Base-by-base conservation (phyloP, 2,888 invertebrate genomes). In the Habroteleia sp. region DNA sequence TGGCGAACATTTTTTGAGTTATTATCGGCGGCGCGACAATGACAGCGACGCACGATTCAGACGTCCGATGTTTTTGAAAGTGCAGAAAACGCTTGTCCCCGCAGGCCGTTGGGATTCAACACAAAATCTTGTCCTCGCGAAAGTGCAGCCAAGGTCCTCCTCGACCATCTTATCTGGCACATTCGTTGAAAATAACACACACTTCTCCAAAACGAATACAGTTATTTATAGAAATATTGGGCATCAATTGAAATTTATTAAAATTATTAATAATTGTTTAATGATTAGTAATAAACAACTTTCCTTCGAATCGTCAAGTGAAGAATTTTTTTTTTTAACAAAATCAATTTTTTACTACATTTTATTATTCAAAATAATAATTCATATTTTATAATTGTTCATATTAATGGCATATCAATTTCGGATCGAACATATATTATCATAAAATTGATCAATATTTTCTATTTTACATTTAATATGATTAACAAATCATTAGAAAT, bases 71-170 rank as follows among this genome's bases (percentile, higher is more conserved):
- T 76, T 76, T 76, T 76, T 76, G 75, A 76, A 76, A 76, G 75
- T 76, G 65, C 66, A 66, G 75, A 76, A 76, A 76, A 60, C 46
- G 66, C 56, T 48, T 54, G 60, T 62, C 73, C 65, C 75, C 54
- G 54, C 66, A 42, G 48, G 73, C 82, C 80, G 85, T 85, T 85
- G 81, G 79, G 82, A 86, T 86, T 85, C 85, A 79, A 72, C 77
- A 69, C 82, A 80, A 82, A 81, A 82, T 80, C 68, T 69, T 76
- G 81, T 81, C 79, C 77, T 81, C 82, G 84, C 84, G 85, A 86
- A 86, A 86, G 86, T 83, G 80, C 82, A 83, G 77, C 77, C 81
- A 83, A 82, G 82, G 83, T 83, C 80, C 71, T 66, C 48, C 73
- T 74, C 66, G 56, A 60, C 69, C 77, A 72, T 74, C 54, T 66